These are phyloP conservation scores for Dynastes hyllus DNA, from an alignment of 2,888 invertebrate genomes.

Conservation along the genomic window DNA sequence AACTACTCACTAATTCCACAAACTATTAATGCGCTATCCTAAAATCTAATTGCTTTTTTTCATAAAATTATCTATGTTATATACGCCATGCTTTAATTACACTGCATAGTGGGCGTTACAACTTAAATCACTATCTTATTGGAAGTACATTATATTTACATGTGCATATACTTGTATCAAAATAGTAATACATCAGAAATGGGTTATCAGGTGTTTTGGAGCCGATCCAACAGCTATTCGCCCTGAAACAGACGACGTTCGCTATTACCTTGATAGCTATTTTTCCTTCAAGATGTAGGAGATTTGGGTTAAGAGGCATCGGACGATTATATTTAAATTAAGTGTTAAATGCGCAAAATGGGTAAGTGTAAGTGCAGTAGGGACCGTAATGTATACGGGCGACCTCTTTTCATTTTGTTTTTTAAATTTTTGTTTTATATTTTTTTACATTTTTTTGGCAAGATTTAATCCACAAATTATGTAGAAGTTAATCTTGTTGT, in stretches of 20 bases:
- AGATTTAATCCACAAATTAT: too few relatives aligned
- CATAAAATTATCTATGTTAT: too few relatives aligned
- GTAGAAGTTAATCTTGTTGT: background rate
- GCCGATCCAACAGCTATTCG: background rate
- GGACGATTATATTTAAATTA: slow-evolving; percentile 18
- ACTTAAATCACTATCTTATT: too few relatives aligned
- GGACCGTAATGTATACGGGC: background rate
- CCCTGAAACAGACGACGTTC: background rate
- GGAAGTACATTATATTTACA: too few relatives aligned
- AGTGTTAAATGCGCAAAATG: slow-evolving; percentile 1
- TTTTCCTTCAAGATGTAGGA: slow-evolving; percentile 9
- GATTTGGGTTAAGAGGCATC: slow-evolving; percentile 30
- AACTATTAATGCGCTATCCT: too few relatives aligned
- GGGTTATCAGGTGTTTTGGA: slow-evolving; percentile 44
- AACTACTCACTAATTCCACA: too few relatives aligned
- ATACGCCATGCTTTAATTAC: too few relatives aligned
- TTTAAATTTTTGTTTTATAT: background rate
- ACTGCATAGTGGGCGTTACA: too few relatives aligned
- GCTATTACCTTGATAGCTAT: slow-evolving; percentile 32
- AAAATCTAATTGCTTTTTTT: too few relatives aligned
- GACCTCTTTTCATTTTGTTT: background rate
- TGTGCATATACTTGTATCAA: too few relatives aligned
- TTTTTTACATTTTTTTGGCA: too few relatives aligned
- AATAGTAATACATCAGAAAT: slow-evolving; percentile 12
- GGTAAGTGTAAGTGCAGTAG: background rate